phyloP scores from a whole-genome alignment of 2,797 vertebrate species.

The Xyrichtys novacula region DNA sequence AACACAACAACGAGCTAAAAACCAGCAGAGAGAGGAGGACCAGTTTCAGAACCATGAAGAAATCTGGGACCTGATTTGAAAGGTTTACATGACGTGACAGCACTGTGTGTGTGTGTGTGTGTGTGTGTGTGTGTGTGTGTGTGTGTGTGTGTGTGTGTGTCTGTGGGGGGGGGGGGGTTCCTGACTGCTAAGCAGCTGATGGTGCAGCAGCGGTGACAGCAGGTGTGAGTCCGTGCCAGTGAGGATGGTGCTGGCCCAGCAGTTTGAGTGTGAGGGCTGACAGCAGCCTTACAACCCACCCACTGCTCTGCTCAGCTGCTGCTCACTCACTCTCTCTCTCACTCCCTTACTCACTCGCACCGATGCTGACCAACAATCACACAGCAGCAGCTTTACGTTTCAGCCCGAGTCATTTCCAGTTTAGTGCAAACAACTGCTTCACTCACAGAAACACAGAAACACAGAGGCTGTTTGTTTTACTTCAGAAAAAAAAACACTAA shows the following conservation, averaged over 20 bases:
- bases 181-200: conserved; percentile 56
- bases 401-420: conserved; percentile 1
- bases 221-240: conserved; percentile 30
- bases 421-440: neutral
- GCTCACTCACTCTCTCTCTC: conserved; percentile 30
- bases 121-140: too few relatives aligned
- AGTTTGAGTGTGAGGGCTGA: conserved; percentile 59
- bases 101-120: too few relatives aligned
- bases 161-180: conserved; percentile 41
- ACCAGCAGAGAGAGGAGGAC: neutral
- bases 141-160: too few relatives aligned
- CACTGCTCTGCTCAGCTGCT: conserved; percentile 42
- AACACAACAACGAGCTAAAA: neutral
- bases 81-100: conserved; percentile 19
- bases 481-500: neutral
- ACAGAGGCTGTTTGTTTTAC: too few relatives aligned
- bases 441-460: neutral
- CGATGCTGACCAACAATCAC: conserved; percentile 24
- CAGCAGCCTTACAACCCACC: conserved; percentile 49
- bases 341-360: too few relatives aligned
- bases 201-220: conserved; percentile 59
- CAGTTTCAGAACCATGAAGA: neutral
- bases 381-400: conserved; percentile 8
- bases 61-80: too few relatives aligned
- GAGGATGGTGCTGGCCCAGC: conserved; percentile 68